These are phyloP conservation scores for Mesitornis unicolor DNA, from an alignment of 2,113 vertebrate species.

Conservation along the genomic window DNA sequence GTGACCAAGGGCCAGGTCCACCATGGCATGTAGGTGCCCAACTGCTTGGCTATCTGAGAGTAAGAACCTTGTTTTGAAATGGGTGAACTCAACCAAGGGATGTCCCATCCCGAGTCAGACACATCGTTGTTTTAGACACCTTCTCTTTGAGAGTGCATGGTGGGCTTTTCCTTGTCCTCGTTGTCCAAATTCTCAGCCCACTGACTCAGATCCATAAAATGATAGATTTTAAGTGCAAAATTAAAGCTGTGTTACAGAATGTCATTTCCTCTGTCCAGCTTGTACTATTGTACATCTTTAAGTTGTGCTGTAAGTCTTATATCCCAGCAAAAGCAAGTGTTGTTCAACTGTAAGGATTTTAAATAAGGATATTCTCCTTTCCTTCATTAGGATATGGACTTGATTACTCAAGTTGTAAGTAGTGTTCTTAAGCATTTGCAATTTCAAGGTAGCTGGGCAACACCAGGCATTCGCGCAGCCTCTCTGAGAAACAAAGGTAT, in stretches of 20 bases:
- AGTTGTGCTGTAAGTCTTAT: background rate
- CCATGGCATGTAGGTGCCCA: background rate
- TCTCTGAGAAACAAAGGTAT: background rate
- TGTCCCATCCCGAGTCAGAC: background rate
- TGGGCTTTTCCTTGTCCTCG: background rate
- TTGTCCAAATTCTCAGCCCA: background rate
- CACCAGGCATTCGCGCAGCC: background rate
- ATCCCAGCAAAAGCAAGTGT: rapidly evolving
- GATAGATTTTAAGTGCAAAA: background rate
- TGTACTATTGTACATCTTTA: background rate
- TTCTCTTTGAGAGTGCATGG: background rate
- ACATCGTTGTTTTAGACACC: background rate
- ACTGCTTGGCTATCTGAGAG: background rate
- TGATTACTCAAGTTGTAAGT: background rate
- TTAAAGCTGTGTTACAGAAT: background rate
- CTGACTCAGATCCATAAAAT: background rate
- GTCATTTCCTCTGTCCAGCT: background rate
- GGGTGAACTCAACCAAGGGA: background rate
- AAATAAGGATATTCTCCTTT: background rate
- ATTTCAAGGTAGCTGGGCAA: background rate
- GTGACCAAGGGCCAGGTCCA: background rate
- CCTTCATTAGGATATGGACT: background rate
- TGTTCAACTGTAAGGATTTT: background rate
- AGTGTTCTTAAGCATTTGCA: background rate
- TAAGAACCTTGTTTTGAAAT: background rate